phyloP scores from a whole-genome alignment of 2,888 invertebrate genomes.

The Thalpophila matura region DNA sequence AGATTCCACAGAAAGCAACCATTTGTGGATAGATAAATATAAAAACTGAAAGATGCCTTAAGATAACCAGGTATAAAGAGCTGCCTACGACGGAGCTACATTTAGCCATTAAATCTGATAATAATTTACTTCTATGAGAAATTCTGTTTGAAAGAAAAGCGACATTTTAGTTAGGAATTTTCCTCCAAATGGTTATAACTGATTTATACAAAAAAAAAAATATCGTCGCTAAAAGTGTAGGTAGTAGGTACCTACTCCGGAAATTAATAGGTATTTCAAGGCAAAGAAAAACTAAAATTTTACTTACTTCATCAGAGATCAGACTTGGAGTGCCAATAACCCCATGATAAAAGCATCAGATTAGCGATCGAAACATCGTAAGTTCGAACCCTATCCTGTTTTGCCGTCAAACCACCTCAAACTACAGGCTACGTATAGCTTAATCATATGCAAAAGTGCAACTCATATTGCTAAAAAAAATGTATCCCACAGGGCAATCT shows the following conservation, averaged over 20 bases:
- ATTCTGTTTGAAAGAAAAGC: background rate
- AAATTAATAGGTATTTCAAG: no score
- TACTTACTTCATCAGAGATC: no score
- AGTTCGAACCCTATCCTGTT: no score
- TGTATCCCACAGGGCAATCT: background rate
- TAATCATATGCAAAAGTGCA: background rate
- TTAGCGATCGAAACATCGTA: no score
- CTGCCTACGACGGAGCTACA: background rate
- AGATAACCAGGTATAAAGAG: conserved; percentile 2
- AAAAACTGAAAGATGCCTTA: conserved; percentile 2
- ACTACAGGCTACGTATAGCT: no score
- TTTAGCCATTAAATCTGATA: conserved; percentile 25
- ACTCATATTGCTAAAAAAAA: background rate
- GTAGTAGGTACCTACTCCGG: no score
- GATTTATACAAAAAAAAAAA: no score
- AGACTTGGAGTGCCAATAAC: no score
- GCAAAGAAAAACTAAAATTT: no score
- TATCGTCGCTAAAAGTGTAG: no score
- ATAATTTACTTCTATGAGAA: conserved; percentile 1
- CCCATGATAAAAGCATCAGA: no score
- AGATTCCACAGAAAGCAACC: background rate
- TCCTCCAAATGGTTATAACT: background rate
- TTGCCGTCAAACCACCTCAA: no score
- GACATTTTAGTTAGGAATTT: background rate
- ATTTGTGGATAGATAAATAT: conserved; percentile 2